Percentiles rank a stretch among this genome's conserved stretches.
These are phyloP conservation scores for Microtus pennsylvanicus DNA, from an alignment of 2,113 vertebrate genomes.

Conservation along the genomic window DNA sequence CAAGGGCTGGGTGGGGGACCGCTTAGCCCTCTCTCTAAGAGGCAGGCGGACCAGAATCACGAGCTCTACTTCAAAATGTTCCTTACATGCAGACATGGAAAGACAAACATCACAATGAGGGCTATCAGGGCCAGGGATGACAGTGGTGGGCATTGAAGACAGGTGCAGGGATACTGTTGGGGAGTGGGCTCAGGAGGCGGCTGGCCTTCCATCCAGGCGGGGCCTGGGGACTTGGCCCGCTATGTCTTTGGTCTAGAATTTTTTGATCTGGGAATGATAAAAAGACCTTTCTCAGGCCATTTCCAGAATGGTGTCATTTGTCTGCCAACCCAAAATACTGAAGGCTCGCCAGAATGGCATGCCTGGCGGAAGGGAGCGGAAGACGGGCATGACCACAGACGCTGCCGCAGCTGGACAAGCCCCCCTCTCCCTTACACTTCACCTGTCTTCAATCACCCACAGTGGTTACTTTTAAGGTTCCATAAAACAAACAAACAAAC, in stretches of 20 bases:
- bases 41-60: slow-evolving; percentile 74
- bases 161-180: slow-evolving; percentile 58
- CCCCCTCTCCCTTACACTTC: not conserved
- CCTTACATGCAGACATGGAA: slow-evolving; percentile 27
- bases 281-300: slow-evolving; percentile 34
- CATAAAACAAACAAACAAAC: slow-evolving; percentile 77
- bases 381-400: slow-evolving; percentile 1
- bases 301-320: slow-evolving; percentile 57
- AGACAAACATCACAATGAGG: not conserved
- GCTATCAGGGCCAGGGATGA: not conserved
- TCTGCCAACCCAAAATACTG: slow-evolving; percentile 52
- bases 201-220: slow-evolving; percentile 22
- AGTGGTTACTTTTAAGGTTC: slow-evolving; percentile 82
- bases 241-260: slow-evolving; percentile 75
- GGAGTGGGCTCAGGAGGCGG: not conserved
- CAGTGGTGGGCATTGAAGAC: slow-evolving; percentile 61
- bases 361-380: not conserved
- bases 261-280: slow-evolving; percentile 68
- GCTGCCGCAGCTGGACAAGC: not conserved
- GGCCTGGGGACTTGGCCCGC: slow-evolving; percentile 61
- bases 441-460: slow-evolving; percentile 75
- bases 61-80: slow-evolving; percentile 55
- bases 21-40: not conserved
- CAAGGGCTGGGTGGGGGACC: fast-evolving
- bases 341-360: not conserved